Evolutionary conservation across 2,113 vertebrate genomes (phyloP).

Genomic region (Anoura caudifer): DNA sequence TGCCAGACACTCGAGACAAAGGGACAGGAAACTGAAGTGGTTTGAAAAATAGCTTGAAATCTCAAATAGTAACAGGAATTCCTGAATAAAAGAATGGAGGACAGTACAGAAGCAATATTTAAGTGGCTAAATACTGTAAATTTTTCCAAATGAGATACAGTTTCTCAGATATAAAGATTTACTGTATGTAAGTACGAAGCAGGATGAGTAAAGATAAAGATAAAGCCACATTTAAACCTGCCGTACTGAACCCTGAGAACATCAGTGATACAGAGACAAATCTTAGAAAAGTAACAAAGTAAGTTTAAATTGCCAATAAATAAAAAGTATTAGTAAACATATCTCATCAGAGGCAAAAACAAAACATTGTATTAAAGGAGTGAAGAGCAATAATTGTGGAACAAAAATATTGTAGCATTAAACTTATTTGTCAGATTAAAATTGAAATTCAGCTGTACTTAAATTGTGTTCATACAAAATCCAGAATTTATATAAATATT

Average conservation of each 20-base stretch:
- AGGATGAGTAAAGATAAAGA: neutral
- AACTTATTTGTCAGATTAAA: neutral
- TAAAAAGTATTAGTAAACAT: neutral
- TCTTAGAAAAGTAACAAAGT: neutral
- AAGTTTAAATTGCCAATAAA: neutral
- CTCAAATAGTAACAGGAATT: neutral
- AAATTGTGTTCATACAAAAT: neutral
- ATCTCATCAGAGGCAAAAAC: neutral
- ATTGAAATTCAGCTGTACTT: neutral
- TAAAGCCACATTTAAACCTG: neutral
- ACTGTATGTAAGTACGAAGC: neutral
- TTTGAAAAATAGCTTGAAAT: neutral
- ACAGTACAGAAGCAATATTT: neutral
- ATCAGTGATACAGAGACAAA: neutral
- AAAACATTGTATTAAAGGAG: neutral
- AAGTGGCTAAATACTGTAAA: neutral
- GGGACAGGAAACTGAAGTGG: neutral
- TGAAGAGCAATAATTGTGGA: neutral
- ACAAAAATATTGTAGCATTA: neutral
- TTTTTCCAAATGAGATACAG: neutral
- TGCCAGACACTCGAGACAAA: neutral
- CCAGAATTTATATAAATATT: neutral
- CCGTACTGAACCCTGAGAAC: neutral
- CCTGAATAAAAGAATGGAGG: neutral
- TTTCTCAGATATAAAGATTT: neutral